Evolutionary conservation across 2,797 vertebrate genomes (phyloP).

Genomic region (Tapera naevia): DNA sequence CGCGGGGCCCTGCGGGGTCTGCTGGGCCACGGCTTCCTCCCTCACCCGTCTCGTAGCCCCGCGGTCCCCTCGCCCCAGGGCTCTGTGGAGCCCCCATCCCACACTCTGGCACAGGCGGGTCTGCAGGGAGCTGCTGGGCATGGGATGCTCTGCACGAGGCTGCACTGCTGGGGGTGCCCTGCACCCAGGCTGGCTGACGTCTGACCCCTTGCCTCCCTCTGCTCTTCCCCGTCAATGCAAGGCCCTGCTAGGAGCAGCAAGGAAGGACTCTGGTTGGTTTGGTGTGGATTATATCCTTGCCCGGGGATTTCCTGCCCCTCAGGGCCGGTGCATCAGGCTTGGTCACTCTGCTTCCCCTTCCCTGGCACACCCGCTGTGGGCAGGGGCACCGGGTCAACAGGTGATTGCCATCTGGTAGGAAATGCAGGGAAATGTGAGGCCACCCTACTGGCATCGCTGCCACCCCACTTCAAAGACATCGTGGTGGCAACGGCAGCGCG

Average conservation of each 20-base stretch:
- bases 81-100: background rate
- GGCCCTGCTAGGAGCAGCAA: background rate
- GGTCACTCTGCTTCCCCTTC: no score
- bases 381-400: background rate
- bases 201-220: background rate
- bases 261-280: background rate
- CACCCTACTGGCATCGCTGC: background rate
- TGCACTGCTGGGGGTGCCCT: rapidly evolving
- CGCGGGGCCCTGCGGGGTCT: background rate
- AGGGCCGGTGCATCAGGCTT: rapidly evolving
- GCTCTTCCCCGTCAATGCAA: background rate
- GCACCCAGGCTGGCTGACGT: no score
- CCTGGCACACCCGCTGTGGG: background rate
- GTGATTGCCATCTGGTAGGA: background rate
- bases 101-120: background rate
- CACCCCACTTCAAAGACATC: slow-evolving; percentile 38
- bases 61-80: rapidly evolving
- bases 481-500: background rate
- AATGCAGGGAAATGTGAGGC: background rate
- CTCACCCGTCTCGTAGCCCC: background rate
- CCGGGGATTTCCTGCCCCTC: background rate
- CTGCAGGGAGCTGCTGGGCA: background rate
- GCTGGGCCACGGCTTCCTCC: background rate
- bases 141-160: background rate
- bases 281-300: rapidly evolving